phyloP scores from a whole-genome alignment of 2,113 vertebrate species.

The Halichoeres trimaculatus region DNA sequence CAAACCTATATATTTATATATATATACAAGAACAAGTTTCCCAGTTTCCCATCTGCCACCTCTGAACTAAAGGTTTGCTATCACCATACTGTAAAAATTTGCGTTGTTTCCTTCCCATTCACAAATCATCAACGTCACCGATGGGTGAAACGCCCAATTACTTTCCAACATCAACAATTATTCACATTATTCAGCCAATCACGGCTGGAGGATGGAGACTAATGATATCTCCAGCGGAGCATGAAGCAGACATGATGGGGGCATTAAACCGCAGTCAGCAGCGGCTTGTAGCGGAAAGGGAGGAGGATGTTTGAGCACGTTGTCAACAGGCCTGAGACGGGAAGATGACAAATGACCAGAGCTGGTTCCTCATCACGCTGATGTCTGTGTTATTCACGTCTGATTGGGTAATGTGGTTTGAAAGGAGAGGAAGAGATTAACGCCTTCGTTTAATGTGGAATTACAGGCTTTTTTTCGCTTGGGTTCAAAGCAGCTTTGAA shows the following conservation, averaged over 20 bases:
- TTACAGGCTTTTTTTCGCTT: background rate
- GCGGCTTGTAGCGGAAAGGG: slow-evolving; percentile 38
- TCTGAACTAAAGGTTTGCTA: too few species aligned
- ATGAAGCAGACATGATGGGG: slow-evolving; percentile 76
- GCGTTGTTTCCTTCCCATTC: background rate
- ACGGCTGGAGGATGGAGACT: slow-evolving; percentile 46
- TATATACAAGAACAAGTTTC: too few species aligned
- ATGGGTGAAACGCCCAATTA: slow-evolving; percentile 50
- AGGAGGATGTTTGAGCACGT: slow-evolving; percentile 65
- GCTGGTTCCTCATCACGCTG: slow-evolving; percentile 57
- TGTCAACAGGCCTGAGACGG: slow-evolving; percentile 68
- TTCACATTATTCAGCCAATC: slow-evolving; percentile 72
- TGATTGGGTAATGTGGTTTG: slow-evolving; percentile 54
- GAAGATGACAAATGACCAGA: slow-evolving; percentile 71
- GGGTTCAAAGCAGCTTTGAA: slow-evolving; percentile 20
- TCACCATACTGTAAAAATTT: background rate
- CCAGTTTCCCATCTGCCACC: too few species aligned
- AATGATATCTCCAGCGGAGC: slow-evolving; percentile 72
- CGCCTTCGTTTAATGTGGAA: slow-evolving; percentile 31
- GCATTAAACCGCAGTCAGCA: slow-evolving; percentile 64
- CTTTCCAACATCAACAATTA: slow-evolving; percentile 65
- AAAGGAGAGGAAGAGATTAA: slow-evolving; percentile 41
- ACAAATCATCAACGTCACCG: slow-evolving; percentile 39
- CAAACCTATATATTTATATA: too few species aligned
- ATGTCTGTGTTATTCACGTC: slow-evolving; percentile 64